Base-by-base conservation (phyloP, 2,888 invertebrate species). In the Cantharis flavilabris region DNA sequence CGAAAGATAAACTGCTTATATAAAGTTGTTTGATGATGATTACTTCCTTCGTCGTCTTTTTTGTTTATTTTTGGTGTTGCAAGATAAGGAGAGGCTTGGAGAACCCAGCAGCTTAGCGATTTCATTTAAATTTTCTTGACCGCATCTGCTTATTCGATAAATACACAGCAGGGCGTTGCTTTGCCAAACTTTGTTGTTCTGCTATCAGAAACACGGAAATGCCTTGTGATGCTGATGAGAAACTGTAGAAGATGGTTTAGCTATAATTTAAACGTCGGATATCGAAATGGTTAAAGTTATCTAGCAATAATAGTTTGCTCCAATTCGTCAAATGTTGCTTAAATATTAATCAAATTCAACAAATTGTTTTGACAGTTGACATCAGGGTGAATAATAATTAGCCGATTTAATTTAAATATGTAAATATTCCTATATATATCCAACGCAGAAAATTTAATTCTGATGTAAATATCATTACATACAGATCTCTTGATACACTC, bases 321-420 rank as follows among this genome's bases (percentile, higher is more conserved):
- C 49, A 49, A 49, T 49, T 49, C 49, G n/a, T 49, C 49, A 49
- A 49, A 49, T 49, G n/a, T 4, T n/a, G 49, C 13, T 7, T 49
- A 49, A 49, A 49, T 49, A 49, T 49, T 49, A 49, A 49, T 49
- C 49, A 49, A 49, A 49, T 67, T 9, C 20, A 26, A 67, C 18
- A 67, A 67, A 67, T 67, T 67, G 65, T 67, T 67, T 67, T 67
- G 65, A 23, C 65, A 26, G 18, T 26, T 67, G 18, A 20, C 65
- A 67, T 67, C 65, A 23, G 65, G 20, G 65, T 67, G 65, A 67
- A 67, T 67, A 67, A 67, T 67, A 67, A 67, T 67, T 26, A 67
- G 65, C 23, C n/a, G 65, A 67, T 67, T 49, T 67, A 67, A 67
- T 67, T 67, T 67, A 67, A 20, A 67, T 67, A 67, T 67, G 65